A percentile compares a stretch with the other conserved stretches of the same genome.
These are phyloP conservation scores for Sebastes paucispinis DNA, from an alignment of 2,797 vertebrate genomes.

Conservation along the genomic window DNA sequence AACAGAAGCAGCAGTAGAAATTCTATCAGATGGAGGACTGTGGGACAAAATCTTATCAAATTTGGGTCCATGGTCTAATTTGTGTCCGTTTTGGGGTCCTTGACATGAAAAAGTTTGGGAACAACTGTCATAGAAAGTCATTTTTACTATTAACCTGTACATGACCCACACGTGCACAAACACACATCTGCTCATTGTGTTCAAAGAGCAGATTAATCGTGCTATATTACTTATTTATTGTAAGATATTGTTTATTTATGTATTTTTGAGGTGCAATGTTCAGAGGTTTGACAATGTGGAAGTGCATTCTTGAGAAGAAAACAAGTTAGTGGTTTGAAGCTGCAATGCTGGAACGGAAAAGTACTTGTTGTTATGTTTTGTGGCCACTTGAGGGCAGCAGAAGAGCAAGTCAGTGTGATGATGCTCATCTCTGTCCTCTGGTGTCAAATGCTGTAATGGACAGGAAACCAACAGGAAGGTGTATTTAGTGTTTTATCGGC, in stretches of 20 bases:
- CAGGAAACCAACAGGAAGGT: constrained; percentile 21
- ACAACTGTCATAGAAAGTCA: constrained; percentile 16
- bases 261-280: constrained; percentile 57
- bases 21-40: too few species aligned
- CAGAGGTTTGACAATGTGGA: too few species aligned
- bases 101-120: too few species aligned
- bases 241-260: constrained; percentile 69
- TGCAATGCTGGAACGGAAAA: constrained; percentile 32
- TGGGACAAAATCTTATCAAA: too few species aligned
- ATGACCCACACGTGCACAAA: constrained; percentile 42
- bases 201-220: constrained; percentile 40
- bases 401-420: constrained; percentile 9
- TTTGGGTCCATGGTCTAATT: too few species aligned
- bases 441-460: background rate
- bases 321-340: constrained; percentile 30
- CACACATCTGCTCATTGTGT: constrained; percentile 37
- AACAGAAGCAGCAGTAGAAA: too few species aligned
- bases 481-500: constrained; percentile 44
- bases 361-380: constrained; percentile 24
- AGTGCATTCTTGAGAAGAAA: constrained; percentile 8
- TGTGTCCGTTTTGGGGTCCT: too few species aligned
- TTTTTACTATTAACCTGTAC: constrained; percentile 47
- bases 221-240: constrained; percentile 71
- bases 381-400: constrained; percentile 53
- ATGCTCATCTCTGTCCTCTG: constrained; percentile 4